These are phyloP conservation scores for Nesidiocoris tenuis DNA, from an alignment of 2,888 invertebrate species.

Conservation along the genomic window DNA sequence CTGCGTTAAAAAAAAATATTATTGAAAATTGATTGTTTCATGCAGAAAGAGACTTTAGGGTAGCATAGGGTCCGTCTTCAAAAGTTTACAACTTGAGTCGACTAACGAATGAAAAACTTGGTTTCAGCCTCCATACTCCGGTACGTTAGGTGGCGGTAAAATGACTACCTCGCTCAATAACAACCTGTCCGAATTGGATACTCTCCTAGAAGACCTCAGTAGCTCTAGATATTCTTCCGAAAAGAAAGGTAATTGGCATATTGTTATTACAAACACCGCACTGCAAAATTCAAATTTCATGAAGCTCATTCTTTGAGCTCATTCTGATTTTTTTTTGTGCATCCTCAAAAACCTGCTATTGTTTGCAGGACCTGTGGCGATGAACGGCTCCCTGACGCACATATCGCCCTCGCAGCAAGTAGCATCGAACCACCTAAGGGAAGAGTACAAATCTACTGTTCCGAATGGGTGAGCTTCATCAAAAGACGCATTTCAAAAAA, in stretches of 20 bases:
- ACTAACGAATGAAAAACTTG: too few relatives aligned
- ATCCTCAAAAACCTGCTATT: too few relatives aligned
- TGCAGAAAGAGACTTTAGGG: too few relatives aligned
- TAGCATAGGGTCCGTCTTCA: too few relatives aligned
- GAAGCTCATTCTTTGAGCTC: too few relatives aligned
- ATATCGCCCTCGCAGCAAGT: slow-evolving; percentile 16
- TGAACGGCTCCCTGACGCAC: slow-evolving; percentile 30
- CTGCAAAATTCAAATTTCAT: too few relatives aligned
- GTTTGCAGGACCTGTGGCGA: slow-evolving; percentile 25
- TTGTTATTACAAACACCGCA: too few relatives aligned
- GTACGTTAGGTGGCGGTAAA: slow-evolving; percentile 49
- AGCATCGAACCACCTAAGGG: slow-evolving; percentile 23
- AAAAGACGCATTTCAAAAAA: too few relatives aligned
- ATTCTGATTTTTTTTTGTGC: too few relatives aligned
- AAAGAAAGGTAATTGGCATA: slow-evolving; percentile 59
- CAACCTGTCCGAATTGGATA: slow-evolving; percentile 88
- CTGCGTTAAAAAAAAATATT: too few relatives aligned
- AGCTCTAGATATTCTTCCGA: slow-evolving; percentile 66
- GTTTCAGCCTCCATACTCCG: slow-evolving; percentile 20
- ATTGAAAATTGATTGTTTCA: too few relatives aligned
- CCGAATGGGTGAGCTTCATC: slow-evolving; percentile 34
- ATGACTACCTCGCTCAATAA: slow-evolving; percentile 63
- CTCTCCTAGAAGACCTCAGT: slow-evolving; percentile 86
- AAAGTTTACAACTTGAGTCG: too few relatives aligned
- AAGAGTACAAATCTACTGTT: slow-evolving; percentile 34